These are phyloP conservation scores for Philopotamus ludificatus DNA, from an alignment of 1,140 invertebrate genomes.

Conservation along the genomic window DNA sequence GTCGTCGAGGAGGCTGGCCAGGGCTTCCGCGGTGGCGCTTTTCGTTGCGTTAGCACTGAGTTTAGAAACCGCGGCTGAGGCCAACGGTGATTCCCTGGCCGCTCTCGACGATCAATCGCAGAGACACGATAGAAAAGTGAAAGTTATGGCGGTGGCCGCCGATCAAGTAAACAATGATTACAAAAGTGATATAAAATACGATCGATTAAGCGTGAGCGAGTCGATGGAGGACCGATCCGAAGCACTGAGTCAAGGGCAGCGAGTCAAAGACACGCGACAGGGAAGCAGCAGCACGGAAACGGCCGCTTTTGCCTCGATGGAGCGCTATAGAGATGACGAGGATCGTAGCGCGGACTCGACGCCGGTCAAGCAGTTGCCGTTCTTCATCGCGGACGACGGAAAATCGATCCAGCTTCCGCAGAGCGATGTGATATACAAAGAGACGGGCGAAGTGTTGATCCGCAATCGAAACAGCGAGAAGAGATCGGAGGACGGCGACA, in stretches of 20 bases:
- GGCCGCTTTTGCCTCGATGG: too few relatives aligned
- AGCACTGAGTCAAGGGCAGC: not conserved
- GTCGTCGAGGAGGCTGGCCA: not conserved
- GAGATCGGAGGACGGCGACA: conserved; percentile 1
- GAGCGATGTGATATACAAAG: conserved; percentile 37
- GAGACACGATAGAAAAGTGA: conserved; percentile 15
- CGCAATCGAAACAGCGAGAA: conserved; percentile 27
- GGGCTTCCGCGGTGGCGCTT: not conserved
- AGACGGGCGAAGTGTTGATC: conserved; percentile 35
- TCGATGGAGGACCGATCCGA: not conserved
- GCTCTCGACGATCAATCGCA: not conserved
- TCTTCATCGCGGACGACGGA: conserved; percentile 35
- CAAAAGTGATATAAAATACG: conserved; percentile 2
- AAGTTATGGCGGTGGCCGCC: conserved; percentile 1
- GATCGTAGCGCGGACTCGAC: conserved; percentile 19
- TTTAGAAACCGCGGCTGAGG: not conserved
- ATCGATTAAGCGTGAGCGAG: not conserved
- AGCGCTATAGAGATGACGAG: too few relatives aligned
- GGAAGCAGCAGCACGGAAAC: too few relatives aligned
- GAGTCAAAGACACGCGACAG: too few relatives aligned
- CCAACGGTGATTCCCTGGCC: not conserved
- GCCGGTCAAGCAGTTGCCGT: conserved; percentile 26
- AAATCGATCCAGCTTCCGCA: conserved; percentile 36
- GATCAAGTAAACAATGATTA: conserved; percentile 18
- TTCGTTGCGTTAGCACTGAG: conserved; percentile 3